Evolutionary conservation across 2,797 vertebrate species (phyloP).

Genomic region (Aselliscus stoliczkanus): DNA sequence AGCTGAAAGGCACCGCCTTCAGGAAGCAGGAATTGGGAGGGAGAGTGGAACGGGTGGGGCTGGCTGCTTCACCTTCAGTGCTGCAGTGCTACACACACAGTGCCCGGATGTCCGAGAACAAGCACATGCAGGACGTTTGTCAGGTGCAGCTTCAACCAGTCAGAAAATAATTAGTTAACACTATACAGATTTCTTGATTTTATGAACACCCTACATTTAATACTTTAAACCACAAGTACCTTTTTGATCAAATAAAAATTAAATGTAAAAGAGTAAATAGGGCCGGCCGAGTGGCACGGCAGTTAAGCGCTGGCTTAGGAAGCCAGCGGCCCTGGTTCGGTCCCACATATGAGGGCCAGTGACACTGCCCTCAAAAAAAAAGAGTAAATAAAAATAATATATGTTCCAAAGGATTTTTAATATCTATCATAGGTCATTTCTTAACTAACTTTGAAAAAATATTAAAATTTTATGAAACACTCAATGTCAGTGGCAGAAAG

Average conservation of each 20-base stretch:
- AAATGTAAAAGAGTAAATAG: background rate
- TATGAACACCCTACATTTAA: background rate
- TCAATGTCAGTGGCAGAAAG: background rate
- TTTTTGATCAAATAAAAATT: background rate
- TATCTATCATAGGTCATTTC: background rate
- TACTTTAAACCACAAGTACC: background rate
- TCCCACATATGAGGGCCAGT: too few relatives aligned
- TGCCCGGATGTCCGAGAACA: background rate
- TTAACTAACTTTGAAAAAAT: background rate
- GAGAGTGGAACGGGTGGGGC: rapidly evolving
- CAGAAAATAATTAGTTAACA: background rate
- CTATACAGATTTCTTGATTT: background rate
- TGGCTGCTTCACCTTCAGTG: rapidly evolving
- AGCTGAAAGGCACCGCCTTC: background rate
- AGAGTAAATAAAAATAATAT: background rate
- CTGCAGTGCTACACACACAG: background rate
- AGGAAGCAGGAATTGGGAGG: background rate
- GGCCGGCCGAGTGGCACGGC: too few relatives aligned
- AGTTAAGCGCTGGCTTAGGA: too few relatives aligned
- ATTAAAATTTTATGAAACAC: background rate
- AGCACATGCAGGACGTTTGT: rapidly evolving
- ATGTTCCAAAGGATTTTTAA: background rate
- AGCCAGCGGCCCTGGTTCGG: too few relatives aligned
- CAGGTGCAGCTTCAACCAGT: background rate
- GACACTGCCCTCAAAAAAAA: too few relatives aligned